Base-by-base conservation (phyloP, 2,888 invertebrate genomes). In the Rambutsinella grinnellia region DNA sequence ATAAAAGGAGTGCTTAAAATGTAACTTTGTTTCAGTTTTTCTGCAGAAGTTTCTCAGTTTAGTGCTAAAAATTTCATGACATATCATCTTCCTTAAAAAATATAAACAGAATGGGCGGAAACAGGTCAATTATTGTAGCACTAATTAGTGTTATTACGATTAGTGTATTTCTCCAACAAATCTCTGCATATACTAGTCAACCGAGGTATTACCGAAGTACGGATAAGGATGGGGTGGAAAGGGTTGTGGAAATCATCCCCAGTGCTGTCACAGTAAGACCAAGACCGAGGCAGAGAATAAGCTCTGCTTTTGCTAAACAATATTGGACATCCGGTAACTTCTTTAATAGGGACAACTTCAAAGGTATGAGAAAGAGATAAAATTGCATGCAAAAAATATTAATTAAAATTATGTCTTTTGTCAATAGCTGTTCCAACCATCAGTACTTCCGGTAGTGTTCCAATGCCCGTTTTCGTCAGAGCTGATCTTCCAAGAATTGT, bases 251-350 rank as follows among this genome's bases (percentile, higher is more conserved):
- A 62, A 49, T 74, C 62, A 49, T 67, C 36, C 74, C 74, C 8
- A 74, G 74, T 44, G 60, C 76, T 21, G 69, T 66, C 3, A 66
- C 71, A n/a, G 67, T 74, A 15, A 69, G 69, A 69, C 78, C 78
- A 2, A 63, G 78, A 54, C 63, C 56, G 8, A 68, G 78, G 51
- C 74, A 69, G 26, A 69, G 51, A 44, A 78, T 78, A 3, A 63
- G 74, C 17, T 74, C 74, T 1, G 66, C 47, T 3, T 74, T 78
- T 61, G 78, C 78, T 3, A 78, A 78, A 27, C 63, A 69, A 19
- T 78, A 78, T 51, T 79, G 79, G 79, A 74, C 71, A 24, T 71
- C 77, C n/a, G 79, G 79, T 27, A 77, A 74, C 51, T 77, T 75
- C 51, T 79, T 77, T 46, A 71, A 67, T 23, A 36, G 71, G 19